Evolutionary conservation across 1,140 invertebrate species (phyloP), one percentile per base, ranked within the genome.

Genomic region (Pseudomyrmex flavicornis): DNA sequence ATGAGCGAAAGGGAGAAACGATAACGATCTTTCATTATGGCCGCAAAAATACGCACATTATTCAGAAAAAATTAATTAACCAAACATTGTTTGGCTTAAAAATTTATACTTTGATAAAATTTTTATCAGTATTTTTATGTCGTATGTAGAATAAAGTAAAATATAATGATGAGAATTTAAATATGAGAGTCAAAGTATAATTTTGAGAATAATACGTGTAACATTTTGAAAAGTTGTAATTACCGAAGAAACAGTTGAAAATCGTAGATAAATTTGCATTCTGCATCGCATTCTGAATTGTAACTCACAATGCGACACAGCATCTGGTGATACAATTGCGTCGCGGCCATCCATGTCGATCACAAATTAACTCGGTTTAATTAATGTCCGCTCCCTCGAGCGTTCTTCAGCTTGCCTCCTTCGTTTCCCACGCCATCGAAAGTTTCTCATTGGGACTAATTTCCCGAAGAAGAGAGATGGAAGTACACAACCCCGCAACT

Each of bases 341-440:
- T 72, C 54, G 76, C 66, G 20, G 59, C 65, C 54, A 22, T 73
- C 35, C 54, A 70, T 62, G 85, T 84, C 82, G 82, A 88, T 88
- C 82, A 76, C 86, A 84, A 87, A 87, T 88, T 88, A 88, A 80
- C 73, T 80, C 86, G 74, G 48, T 50, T 80, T 88, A 88, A 88
- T 87, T 88, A 88, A 88, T 75, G 86, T 80, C 66, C 56, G 76
- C 59, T 2, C 66, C 70, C 20, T 20, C 76, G 63, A 79, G 46
- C 70, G 70, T 50, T 46, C 82, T 63, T 46, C 66, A 54, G 26
- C 17, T 7, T 48, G 44, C 8, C 52, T 35, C n/a, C 46, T 35
- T 50, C 46, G 20, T 26, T 48, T 59, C 44, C 4, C 65, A 22
- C 44, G 44, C 44, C 68, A 54, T 22, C 59, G 79, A 44, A 58